Base-by-base conservation (phyloP, 2,888 invertebrate genomes). In the Pecten maximus region DNA sequence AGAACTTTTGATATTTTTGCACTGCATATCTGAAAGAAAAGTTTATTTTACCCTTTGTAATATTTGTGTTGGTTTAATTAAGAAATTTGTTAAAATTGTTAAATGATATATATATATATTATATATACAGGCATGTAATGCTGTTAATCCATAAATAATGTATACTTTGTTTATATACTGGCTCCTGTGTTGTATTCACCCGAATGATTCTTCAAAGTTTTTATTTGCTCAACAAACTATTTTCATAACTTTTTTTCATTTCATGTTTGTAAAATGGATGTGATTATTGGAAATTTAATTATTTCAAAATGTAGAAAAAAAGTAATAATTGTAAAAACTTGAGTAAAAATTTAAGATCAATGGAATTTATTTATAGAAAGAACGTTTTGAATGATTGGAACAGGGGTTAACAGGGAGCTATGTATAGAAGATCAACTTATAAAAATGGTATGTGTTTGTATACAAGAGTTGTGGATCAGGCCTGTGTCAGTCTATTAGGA, bases 61-160 rank as follows among this genome's bases (percentile, higher is more conserved):
- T 74, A 74, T 74, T 74, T 74, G 74, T 74, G 74, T 74, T 74
- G 74, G 74, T 74, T 74, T 74, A 74, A 74, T 74, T 74, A 54
- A 74, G 74, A 74, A 74, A 35, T 74, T 35, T 74, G 74, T 74
- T 74, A 74, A 74, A 74, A 74, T 74, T 74, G 74, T 74, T 74
- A 74, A 74, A 74, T 74, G 74, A 74, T 74, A 35, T 60, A 60
- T 60, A 60, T 60, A 60, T 60, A 74, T 74, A 35, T 35, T 74
- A 74, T 74, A 74, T 74, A 74, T 35, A 74, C 74, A 35, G 35
- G 74, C 74, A 74, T 74, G 35, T 74, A 74, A 74, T 74, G 74
- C 74, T 74, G 74, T 74, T 74, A 74, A 28, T 74, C 74, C 35
- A 35, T 74, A 23, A 23, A 23, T 54, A 12, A 74, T 35, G 74